Percentiles rank a stretch among this genome's conserved stretches.
Evolutionary conservation across 1,140 invertebrate genomes (phyloP).

Genomic region (Brachionus koreanus): DNA sequence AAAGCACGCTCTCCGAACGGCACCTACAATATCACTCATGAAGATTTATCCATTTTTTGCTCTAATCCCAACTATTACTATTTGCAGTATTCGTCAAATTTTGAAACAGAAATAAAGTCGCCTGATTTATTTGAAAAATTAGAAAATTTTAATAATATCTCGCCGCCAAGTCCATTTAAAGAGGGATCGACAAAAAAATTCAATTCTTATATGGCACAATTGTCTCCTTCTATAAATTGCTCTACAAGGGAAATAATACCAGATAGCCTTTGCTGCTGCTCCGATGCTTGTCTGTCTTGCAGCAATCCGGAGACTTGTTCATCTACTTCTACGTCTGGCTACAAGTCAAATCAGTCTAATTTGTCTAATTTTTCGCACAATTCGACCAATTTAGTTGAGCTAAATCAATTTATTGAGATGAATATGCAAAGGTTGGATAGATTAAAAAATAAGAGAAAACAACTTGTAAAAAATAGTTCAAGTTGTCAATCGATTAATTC

Average conservation of each 20-base stretch:
- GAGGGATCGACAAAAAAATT: neutral
- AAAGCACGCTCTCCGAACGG: neutral
- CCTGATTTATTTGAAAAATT: neutral
- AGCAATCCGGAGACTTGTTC: neutral
- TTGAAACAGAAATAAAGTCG: neutral
- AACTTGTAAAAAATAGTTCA: conserved; percentile 2
- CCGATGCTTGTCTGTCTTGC: neutral
- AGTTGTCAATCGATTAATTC: conserved; percentile 11
- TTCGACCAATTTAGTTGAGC: neutral
- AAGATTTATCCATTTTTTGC: neutral
- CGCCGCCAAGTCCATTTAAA: conserved; percentile 23
- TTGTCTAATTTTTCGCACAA: neutral
- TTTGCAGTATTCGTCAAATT: neutral
- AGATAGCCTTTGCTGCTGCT: neutral
- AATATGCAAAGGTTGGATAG: conserved; percentile 17
- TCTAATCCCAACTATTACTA: conserved; percentile 9
- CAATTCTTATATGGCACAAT: neutral
- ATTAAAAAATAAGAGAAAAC: neutral
- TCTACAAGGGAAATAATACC: neutral
- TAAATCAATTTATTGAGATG: conserved; percentile 34
- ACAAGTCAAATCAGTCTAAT: conserved; percentile 16
- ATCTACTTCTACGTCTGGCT: conserved; percentile 17
- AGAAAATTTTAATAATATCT: neutral
- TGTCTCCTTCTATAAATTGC: neutral
- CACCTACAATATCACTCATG: neutral